Evolutionary conservation across 1,140 invertebrate species (phyloP), one percentile per base, ranked within the genome.

Genomic region (Meloidogyne chitwoodi): DNA sequence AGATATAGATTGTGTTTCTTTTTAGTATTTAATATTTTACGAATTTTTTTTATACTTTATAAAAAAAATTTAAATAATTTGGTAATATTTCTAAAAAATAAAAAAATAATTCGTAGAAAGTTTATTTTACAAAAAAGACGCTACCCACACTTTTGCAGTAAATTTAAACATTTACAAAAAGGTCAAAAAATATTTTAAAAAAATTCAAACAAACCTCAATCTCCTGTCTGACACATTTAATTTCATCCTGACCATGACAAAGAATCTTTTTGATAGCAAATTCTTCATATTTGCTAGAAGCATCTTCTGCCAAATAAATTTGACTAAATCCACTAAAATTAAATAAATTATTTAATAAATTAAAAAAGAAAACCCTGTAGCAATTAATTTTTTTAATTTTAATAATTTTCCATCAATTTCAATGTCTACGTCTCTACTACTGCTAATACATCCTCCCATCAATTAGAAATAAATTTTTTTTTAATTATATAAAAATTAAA

Each of bases 251-350:
- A 3, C 41, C 72, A 34, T 78, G 77, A 63, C 77, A 78, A 0
- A 71, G 29, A 44, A 78, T 78, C 56, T 67, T 75, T 76, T 78
- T 78, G 22, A 78, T 31, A 0, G 77, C 77, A 14, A 80, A 79
- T 48, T 79, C 70, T 22, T 80, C 76, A n/a, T 6, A 3, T 31
- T 61, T 75, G 19, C 24, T 56, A 24, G 48, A 68, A 29, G 78
- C n/a, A 41, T 78, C 77, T 27, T 78, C 77, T 24, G 78, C 77
- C 29, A 66, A 10, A 41, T 44, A 79, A 8, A 78, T 80, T 79
- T 78, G 77, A 63, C 77, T 78, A 78, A 78, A 78, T 10, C 77
- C 77, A 11, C 77, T 78, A 24, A 41, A 79, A 22, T 27, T 44
- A 77, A 48, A 69, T 79, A n/a, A 27, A 67, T 24, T 22, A n/a